Evolutionary conservation across 2,113 vertebrate species (phyloP).

Genomic region (Chrysochloris asiatica): DNA sequence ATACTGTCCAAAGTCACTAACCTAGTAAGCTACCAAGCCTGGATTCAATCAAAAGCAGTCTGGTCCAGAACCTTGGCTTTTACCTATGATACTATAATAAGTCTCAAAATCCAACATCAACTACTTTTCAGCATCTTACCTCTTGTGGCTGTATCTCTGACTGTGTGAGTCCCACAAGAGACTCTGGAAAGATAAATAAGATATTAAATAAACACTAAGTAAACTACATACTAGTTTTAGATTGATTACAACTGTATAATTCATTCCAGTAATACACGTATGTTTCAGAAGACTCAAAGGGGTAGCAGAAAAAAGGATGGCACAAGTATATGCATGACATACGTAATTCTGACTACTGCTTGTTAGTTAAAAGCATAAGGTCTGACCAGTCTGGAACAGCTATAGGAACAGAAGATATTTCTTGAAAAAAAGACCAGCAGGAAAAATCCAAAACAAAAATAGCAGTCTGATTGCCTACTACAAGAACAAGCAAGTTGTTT

Average conservation of each 20-base stretch:
- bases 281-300: neutral
- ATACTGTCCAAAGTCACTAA: neutral
- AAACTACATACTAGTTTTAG: conserved; percentile 6
- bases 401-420: no score
- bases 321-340: neutral
- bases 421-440: no score
- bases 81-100: neutral
- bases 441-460: no score
- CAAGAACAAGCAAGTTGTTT: no score
- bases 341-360: neutral
- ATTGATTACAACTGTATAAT: neutral
- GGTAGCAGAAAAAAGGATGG: neutral
- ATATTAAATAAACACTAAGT: neutral
- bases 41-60: neutral
- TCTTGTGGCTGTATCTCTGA: conserved; percentile 88
- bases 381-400: no score
- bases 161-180: conserved; percentile 82
- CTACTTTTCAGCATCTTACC: conserved; percentile 83
- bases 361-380: no score
- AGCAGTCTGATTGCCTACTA: no score
- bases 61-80: neutral
- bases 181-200: conserved; percentile 79
- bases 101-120: neutral
- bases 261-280: neutral
- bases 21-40: neutral